Conservation (phyloP, 2,113 vertebrate genomes). For the Macrotis lagotis region DNA sequence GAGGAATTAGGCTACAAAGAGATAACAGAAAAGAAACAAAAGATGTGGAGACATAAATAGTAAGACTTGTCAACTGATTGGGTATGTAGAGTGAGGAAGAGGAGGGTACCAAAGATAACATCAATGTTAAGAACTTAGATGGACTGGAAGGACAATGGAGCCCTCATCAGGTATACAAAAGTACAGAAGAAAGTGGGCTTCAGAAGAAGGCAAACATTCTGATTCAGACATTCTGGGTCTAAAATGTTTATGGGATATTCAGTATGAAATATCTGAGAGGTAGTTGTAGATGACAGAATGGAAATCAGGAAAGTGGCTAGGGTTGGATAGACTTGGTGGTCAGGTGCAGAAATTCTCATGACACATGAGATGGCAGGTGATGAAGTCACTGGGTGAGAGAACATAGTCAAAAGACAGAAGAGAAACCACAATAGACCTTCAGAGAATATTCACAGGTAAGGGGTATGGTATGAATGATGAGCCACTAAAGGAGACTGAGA, state of each 20-base stretch:
- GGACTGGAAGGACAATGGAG: neutral
- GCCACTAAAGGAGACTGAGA: neutral
- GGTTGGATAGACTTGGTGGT: neutral
- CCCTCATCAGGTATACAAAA: neutral
- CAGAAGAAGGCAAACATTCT: neutral
- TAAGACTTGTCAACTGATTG: neutral
- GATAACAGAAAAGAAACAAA: neutral
- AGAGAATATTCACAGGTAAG: neutral
- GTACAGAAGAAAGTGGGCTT: neutral
- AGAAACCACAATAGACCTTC: neutral
- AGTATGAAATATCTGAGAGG: neutral
- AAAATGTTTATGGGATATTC: neutral
- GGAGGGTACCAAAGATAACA: neutral
- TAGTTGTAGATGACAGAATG: neutral
- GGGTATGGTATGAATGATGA: neutral
- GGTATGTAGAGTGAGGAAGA: neutral
- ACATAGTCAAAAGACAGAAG: neutral
- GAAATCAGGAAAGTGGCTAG: neutral
- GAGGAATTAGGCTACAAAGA: neutral
- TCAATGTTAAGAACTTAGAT: neutral
- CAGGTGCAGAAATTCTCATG: neutral
- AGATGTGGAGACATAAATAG: neutral
- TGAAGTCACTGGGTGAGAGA: neutral
- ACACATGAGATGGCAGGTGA: neutral
- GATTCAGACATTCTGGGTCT: neutral